Evolutionary conservation across 2,888 invertebrate species (phyloP), one percentile per base, ranked within the genome.

Genomic region (Cataglyphis albicans): DNA sequence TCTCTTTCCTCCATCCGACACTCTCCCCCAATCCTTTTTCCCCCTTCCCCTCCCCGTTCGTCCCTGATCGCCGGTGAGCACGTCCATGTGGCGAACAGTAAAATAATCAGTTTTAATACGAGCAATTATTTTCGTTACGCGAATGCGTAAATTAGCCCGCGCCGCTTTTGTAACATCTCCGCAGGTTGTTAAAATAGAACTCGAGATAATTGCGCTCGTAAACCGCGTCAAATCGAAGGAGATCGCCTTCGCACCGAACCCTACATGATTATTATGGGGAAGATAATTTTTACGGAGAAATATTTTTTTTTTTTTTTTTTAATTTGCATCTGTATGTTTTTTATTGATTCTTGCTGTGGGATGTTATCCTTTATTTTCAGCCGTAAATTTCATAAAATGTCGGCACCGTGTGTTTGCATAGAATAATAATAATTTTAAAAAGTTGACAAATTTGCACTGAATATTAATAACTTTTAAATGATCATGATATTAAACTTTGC

Each of bases 71-170:
- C 15, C 55, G 3, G 32, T 41, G 75, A 38, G 75, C 67, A 59
- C 41, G 44, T 41, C 35, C 64, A 59, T n/a, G 59, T 59, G 57
- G 67, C 35, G 57, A 32, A 32, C 82, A 85, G 82, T 89, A 88
- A 89, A 87, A 81, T 89, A 83, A 89, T 88, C 85, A 84, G 75
- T 84, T 88, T 88, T 88, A 88, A 89, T 87, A 70, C 82, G 82
- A 73, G 82, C 78, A 67, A 84, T 88, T 83, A 83, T 82, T 86
- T 88, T 81, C 12, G 15, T 78, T 70, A 41, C 15, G 57, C 57
- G 57, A 78, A 78, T 78, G 41, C 70, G 41, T 78, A 78, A 78
- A 78, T 78, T 78, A 78, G 41, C 41, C 7, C 41, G 52, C 41
- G 9, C 38, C 25, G 52, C 18, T 78, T 68, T 78, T 41, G 21